A percentile compares a stretch with the other conserved stretches of the same genome.
Conservation (phyloP, 2,888 invertebrate genomes). For the Leptinotarsa tumamoca region DNA sequence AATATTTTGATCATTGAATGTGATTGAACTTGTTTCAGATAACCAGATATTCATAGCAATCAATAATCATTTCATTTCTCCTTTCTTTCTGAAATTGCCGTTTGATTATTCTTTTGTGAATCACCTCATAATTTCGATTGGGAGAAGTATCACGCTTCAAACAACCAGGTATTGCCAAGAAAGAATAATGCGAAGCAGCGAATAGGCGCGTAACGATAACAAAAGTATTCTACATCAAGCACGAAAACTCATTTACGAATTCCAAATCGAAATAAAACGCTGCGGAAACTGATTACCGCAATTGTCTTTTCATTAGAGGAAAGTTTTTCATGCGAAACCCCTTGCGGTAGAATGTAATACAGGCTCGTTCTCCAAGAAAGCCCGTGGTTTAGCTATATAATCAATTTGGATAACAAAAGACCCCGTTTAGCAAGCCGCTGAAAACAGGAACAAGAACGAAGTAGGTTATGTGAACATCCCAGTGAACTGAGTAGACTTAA, state of each 20-base stretch:
- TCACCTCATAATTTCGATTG: neutral
- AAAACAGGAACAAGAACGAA: neutral
- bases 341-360: conserved; percentile 9
- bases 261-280: conserved; percentile 23
- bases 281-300: conserved; percentile 21
- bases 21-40: too few species aligned
- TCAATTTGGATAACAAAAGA: conserved; percentile 21
- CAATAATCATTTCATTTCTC: neutral
- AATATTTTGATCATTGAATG: too few species aligned
- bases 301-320: conserved; percentile 17
- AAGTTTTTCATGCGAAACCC: conserved; percentile 16
- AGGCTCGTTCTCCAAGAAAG: conserved; percentile 13
- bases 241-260: conserved; percentile 17
- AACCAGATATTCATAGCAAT: too few species aligned
- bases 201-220: neutral
- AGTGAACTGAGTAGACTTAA: conserved; percentile 12
- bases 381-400: conserved; percentile 12
- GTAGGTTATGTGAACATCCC: conserved; percentile 22
- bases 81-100: neutral
- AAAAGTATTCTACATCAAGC: conserved; percentile 7
- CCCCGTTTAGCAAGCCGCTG: conserved; percentile 8
- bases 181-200: conserved; percentile 15
- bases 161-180: conserved; percentile 3
- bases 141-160: conserved; percentile 8
- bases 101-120: neutral